A percentile compares a stretch with the other conserved stretches of the same genome.
These are phyloP conservation scores for Cecidostiba fungosa DNA, from an alignment of 2,888 invertebrate species.

Conservation along the genomic window DNA sequence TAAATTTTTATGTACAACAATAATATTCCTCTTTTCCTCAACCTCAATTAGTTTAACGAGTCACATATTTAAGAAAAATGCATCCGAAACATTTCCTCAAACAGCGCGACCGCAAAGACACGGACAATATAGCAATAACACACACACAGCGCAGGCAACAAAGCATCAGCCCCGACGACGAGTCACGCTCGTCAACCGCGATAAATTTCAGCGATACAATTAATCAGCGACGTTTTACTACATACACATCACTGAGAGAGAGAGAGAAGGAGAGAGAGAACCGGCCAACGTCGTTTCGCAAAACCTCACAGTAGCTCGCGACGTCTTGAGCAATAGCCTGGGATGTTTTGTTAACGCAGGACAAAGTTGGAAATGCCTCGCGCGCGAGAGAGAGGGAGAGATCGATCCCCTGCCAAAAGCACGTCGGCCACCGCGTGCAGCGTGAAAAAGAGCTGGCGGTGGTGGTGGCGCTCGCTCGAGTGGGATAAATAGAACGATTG, in stretches of 20 bases:
- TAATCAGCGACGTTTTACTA: background rate
- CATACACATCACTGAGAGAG: background rate
- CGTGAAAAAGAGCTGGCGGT: background rate
- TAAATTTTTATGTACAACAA: too few species aligned
- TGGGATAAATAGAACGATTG: constrained; percentile 7
- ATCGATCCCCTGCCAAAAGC: constrained; percentile 12
- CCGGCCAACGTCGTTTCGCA: background rate
- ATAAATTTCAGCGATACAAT: constrained; percentile 4
- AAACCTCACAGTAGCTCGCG: background rate
- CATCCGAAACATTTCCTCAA: background rate
- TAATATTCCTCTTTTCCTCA: too few species aligned
- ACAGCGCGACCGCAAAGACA: background rate
- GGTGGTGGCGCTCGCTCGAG: background rate
- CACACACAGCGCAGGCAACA: background rate
- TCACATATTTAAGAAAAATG: too few species aligned
- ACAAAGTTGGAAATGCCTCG: constrained; percentile 4
- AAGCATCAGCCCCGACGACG: background rate
- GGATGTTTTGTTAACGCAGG: background rate
- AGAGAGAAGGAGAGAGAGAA: too few species aligned
- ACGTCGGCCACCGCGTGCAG: background rate
- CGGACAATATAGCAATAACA: background rate
- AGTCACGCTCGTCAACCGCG: background rate
- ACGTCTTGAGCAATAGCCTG: background rate
- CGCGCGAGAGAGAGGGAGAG: background rate
- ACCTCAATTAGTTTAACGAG: too few species aligned